Evolutionary conservation across 2,797 vertebrate genomes (phyloP).

Genomic region (Taenioides sp.): DNA sequence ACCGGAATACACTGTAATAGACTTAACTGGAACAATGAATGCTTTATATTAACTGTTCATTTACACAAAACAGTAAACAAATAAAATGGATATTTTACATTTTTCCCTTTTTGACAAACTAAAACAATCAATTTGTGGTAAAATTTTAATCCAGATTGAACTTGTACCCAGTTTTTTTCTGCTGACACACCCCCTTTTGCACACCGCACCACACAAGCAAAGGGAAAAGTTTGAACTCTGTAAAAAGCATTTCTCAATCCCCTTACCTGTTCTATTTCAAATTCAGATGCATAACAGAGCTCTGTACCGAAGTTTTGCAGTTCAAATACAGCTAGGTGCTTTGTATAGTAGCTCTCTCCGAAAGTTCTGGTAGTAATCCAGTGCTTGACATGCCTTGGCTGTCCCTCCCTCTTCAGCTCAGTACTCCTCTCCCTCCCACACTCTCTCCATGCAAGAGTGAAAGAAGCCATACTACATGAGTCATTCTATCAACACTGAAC

Average conservation of each 20-base stretch:
- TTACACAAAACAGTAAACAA: background rate
- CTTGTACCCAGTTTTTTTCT: slow-evolving; percentile 41
- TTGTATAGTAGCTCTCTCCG: slow-evolving; percentile 53
- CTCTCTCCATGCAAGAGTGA: slow-evolving; percentile 29
- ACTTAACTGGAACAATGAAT: background rate
- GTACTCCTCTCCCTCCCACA: slow-evolving; percentile 60
- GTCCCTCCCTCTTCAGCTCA: slow-evolving; percentile 26
- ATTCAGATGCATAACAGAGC: slow-evolving; percentile 13
- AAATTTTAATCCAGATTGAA: slow-evolving; percentile 1
- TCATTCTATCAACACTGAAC: slow-evolving; percentile 22
- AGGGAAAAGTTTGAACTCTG: background rate
- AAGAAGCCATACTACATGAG: slow-evolving; percentile 47
- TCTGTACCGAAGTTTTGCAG: slow-evolving; percentile 15
- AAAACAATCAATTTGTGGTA: background rate
- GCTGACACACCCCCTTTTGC: slow-evolving; percentile 75
- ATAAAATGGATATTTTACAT: background rate
- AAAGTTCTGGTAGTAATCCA: slow-evolving; percentile 71
- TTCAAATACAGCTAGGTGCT: slow-evolving; percentile 27
- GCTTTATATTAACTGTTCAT: background rate
- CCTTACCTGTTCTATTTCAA: slow-evolving; percentile 58
- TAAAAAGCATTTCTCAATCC: background rate
- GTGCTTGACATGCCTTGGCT: slow-evolving; percentile 59
- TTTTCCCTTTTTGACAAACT: background rate
- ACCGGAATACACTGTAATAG: slow-evolving; percentile 16
- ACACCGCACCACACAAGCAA: slow-evolving; percentile 46